These are phyloP conservation scores for Macroglossus sobrinus DNA, from an alignment of 2,113 vertebrate genomes.

Conservation along the genomic window DNA sequence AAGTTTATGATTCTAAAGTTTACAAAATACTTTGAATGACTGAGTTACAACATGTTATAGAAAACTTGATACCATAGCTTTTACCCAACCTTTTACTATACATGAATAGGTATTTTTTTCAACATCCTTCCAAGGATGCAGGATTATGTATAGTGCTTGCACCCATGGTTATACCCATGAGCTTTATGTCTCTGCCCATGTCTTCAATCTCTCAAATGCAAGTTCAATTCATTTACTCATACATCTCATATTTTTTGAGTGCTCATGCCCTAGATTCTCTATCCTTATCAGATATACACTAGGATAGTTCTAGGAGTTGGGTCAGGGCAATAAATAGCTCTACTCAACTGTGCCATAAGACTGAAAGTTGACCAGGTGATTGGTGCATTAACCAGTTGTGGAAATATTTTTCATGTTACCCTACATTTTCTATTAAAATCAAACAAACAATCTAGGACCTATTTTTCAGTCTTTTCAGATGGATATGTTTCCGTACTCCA, in stretches of 20 bases:
- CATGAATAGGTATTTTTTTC: not conserved
- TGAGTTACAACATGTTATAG: not conserved
- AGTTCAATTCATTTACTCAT: not conserved
- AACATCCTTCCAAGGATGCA: not conserved
- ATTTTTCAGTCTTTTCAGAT: not conserved
- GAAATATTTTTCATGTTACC: not conserved
- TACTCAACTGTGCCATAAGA: not conserved
- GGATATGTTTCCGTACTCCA: not conserved
- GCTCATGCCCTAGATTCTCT: not conserved
- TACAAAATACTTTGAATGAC: not conserved
- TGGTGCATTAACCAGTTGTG: not conserved
- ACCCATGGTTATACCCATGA: not conserved
- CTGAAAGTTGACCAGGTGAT: not conserved
- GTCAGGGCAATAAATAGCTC: not conserved
- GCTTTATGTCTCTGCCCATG: not conserved
- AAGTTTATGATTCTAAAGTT: constrained; percentile 19
- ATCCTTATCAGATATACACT: not conserved
- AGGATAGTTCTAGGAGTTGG: not conserved
- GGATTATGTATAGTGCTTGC: not conserved
- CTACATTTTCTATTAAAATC: not conserved
- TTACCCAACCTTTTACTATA: not conserved
- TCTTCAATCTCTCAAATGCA: not conserved
- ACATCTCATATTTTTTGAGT: not conserved
- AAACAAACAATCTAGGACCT: not conserved
- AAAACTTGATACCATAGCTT: not conserved